Base-by-base conservation (phyloP, 37 sponge, comb jelly and placozoan species). In the Hexactinellida sp. region DNA sequence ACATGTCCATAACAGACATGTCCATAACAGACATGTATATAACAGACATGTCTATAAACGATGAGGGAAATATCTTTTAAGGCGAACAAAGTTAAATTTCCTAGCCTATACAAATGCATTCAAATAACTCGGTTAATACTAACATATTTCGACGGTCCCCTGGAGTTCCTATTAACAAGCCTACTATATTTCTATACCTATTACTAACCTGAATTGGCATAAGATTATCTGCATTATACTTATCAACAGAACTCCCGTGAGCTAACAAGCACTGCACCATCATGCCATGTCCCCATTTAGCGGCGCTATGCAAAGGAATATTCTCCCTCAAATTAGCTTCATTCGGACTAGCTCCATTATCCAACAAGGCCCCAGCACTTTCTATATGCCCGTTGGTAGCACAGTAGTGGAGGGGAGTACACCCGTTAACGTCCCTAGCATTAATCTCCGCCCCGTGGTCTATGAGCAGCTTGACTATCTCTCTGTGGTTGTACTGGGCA, bases 351-450 rank as follows among this genome's bases (percentile, higher is more conserved):
- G 92, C 94, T 37, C 89, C 91, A 87, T 93, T 90, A 94, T 96
- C 54, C 24, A 97, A 88, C 0, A 97, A 87, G 9, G 90, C 41
- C 21, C 82, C 38, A 36, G 98, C 93, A 9, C 94, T 88, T 13
- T 91, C 93, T 82, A 89, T 87, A 87, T 97, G 95, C 0, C 98
- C 98, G 86, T 94, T 94, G 82, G 82, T 92, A 37, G 92, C 89
- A 85, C 93, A 88, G 89, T 88, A 90, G 88, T 97, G 98, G 0
- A 97, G 90, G 7, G 98, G 95, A 83, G 98, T 94, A 88, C 90
- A 92, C 10, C 95, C 94, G 37, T 88, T 86, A 21, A 36, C 41
- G 83, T 97, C 95, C 38, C 71, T 83, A 0, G 87, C 54, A 55
- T 90, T 88, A 19, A 97, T 37, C 25, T 89, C 82, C 24, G 91